phyloP scores from a whole-genome alignment of 2,797 vertebrate species.

The Lutjanus campechanus region DNA sequence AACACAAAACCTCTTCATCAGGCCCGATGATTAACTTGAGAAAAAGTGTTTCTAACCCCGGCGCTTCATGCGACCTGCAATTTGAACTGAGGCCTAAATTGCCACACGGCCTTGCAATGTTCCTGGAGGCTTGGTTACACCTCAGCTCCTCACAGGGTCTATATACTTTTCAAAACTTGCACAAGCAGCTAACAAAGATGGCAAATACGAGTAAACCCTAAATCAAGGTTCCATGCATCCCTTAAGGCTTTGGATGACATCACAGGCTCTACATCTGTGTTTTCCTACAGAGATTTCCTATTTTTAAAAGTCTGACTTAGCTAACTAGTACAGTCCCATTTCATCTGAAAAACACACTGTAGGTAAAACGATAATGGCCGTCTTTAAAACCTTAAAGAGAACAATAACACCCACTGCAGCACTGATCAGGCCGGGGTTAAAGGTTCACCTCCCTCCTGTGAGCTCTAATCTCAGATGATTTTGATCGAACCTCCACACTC shows the following conservation, averaged over 20 bases:
- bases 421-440: not conserved
- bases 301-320: not conserved
- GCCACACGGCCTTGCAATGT: not conserved
- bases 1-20: not conserved
- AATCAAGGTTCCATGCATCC: no score
- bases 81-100: no score
- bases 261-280: no score
- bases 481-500: not conserved
- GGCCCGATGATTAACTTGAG: no score
- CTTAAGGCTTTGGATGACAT: no score
- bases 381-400: not conserved
- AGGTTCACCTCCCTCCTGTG: conserved; percentile 18
- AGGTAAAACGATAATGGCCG: not conserved
- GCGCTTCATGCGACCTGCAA: no score
- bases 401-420: not conserved
- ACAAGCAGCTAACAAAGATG: not conserved
- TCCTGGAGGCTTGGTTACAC: not conserved
- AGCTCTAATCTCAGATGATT: conserved; percentile 6
- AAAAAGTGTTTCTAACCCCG: no score
- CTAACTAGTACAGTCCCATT: no score
- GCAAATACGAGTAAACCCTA: not conserved
- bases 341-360: not conserved
- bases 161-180: not conserved
- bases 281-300: no score
- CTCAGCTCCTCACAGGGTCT: not conserved